A percentile compares a stretch with the other conserved stretches of the same genome.
Conservation (phyloP, 2,797 vertebrate genomes). For the Taeniopygia guttata region DNA sequence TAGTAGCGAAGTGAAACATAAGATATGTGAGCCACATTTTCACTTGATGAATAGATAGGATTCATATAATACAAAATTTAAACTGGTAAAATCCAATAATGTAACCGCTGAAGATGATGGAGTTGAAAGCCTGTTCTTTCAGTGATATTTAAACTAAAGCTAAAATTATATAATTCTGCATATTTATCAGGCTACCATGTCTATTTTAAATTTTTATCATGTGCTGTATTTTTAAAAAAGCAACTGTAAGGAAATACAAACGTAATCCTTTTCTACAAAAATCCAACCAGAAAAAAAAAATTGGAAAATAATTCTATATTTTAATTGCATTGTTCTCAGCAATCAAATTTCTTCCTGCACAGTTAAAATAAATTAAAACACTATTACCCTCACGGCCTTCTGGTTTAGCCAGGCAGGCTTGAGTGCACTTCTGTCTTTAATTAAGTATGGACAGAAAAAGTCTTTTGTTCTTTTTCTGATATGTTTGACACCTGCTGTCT, state of each 20-base stretch:
- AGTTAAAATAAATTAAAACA: slow-evolving; percentile 42
- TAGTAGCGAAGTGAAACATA: background rate
- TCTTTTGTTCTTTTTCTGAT: slow-evolving; percentile 61
- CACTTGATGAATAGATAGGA: slow-evolving; percentile 28
- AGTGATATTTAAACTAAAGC: slow-evolving; percentile 25
- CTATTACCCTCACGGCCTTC: background rate
- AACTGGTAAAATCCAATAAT: slow-evolving; percentile 24
- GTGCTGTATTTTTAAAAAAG: background rate
- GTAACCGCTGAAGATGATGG: slow-evolving; percentile 2
- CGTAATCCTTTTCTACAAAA: background rate
- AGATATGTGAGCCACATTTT: slow-evolving; percentile 20
- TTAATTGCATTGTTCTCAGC: background rate
- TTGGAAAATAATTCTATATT: background rate
- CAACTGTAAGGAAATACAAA: background rate
- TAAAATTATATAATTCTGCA: background rate
- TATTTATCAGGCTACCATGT: background rate
- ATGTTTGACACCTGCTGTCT: slow-evolving; percentile 62
- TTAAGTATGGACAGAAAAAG: slow-evolving; percentile 61
- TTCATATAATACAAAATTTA: slow-evolving; percentile 31
- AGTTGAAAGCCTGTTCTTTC: slow-evolving; percentile 21
- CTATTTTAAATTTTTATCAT: background rate
- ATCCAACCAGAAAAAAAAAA: background rate
- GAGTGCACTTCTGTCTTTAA: slow-evolving; percentile 46
- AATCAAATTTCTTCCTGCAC: background rate
- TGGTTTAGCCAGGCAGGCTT: slow-evolving; percentile 27